Conservation (phyloP, 2,113 vertebrate species). For the Labeo catla region DNA sequence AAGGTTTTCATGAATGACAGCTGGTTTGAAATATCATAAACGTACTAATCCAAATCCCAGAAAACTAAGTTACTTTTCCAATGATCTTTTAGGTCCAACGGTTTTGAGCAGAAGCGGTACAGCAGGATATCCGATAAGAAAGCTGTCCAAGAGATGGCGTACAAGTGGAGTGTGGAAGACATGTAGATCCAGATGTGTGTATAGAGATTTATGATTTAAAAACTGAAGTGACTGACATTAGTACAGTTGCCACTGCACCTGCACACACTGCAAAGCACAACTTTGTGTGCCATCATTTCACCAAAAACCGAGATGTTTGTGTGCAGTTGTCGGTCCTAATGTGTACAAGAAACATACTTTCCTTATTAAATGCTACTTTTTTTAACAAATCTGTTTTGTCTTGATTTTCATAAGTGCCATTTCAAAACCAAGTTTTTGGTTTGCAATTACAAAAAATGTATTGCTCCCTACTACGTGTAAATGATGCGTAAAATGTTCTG, state of each 20-base stretch:
- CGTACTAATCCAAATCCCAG: not conserved
- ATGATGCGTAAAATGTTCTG: too few species aligned
- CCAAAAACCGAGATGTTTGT: slow-evolving; percentile 18
- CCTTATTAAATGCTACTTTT: slow-evolving; percentile 51
- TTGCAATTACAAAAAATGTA: too few species aligned
- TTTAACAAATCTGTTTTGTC: slow-evolving; percentile 25
- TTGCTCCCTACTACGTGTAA: too few species aligned
- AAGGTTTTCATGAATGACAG: not conserved
- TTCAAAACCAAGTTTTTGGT: not conserved
- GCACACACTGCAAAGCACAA: not conserved
- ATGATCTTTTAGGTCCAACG: slow-evolving; percentile 84
- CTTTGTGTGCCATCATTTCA: slow-evolving; percentile 4
- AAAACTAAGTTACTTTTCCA: not conserved
- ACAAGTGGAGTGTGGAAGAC: slow-evolving; percentile 98
- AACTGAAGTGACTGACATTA: not conserved
- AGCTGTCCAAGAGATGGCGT: slow-evolving; percentile 88
- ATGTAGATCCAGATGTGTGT: slow-evolving; percentile 80
- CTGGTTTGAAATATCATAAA: not conserved
- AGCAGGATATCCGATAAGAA: slow-evolving; percentile 86
- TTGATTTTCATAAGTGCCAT: not conserved
- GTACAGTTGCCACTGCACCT: not conserved
- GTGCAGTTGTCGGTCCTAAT: not conserved
- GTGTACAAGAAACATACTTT: slow-evolving; percentile 30
- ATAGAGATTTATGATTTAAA: not conserved
- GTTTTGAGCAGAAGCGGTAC: slow-evolving; percentile 93